phyloP scores from a whole-genome alignment of 2,888 invertebrate genomes.

The Sesamia inferens region DNA sequence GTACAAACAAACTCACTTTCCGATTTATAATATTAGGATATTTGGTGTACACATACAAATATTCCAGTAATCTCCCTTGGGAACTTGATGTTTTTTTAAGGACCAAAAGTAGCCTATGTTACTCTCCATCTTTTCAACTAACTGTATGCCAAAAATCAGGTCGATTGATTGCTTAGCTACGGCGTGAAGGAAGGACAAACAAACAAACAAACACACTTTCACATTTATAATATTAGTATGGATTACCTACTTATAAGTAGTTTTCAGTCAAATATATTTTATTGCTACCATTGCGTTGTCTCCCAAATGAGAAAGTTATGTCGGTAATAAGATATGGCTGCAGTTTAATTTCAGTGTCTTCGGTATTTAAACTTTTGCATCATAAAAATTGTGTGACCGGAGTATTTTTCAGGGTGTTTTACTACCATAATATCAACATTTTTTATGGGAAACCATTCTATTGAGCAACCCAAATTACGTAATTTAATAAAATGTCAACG shows the following conservation, averaged over 20 bases:
- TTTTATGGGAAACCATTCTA: not conserved
- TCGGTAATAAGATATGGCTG: constrained; percentile 60
- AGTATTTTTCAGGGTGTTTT: not conserved
- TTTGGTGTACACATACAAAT: too few relatives aligned
- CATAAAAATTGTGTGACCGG: not conserved
- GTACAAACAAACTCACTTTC: too few relatives aligned
- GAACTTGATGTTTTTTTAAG: too few relatives aligned
- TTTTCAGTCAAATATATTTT: constrained; percentile 40
- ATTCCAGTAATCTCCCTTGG: too few relatives aligned
- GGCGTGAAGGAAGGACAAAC: too few relatives aligned
- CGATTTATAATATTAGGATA: too few relatives aligned
- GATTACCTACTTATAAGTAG: constrained; percentile 29
- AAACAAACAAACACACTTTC: too few relatives aligned
- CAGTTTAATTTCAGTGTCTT: constrained; percentile 56
- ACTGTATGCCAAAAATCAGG: too few relatives aligned
- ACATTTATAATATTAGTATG: too few relatives aligned
- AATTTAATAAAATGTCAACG: constrained; percentile 6
- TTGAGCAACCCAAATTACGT: not conserved
- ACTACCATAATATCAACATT: not conserved
- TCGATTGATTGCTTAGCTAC: too few relatives aligned
- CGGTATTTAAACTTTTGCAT: not conserved
- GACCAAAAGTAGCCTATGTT: too few relatives aligned
- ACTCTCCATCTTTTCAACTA: too few relatives aligned
- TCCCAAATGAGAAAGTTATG: constrained; percentile 64
- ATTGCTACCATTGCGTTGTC: constrained; percentile 44